Evolutionary conservation across 2,797 vertebrate genomes (phyloP), one percentile per base, ranked within the genome.

Genomic region (Dryobates pubescens): DNA sequence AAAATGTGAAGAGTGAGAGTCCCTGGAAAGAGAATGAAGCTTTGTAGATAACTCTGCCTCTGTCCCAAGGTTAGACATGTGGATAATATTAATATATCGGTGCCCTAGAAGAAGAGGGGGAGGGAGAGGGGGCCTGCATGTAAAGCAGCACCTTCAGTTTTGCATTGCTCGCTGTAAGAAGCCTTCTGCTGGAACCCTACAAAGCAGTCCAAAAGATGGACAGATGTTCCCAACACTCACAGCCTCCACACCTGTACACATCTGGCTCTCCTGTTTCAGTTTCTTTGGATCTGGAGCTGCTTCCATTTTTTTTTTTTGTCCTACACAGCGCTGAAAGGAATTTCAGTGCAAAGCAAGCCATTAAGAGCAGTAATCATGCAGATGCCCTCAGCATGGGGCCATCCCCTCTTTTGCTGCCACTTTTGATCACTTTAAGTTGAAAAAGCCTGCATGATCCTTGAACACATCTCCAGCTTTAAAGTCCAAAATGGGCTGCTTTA

Each of bases 401-500:
- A 65, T 65, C 32, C 36, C 17, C 38, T 38, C 5, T 34, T 86
- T 45, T 74, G 45, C 58, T 88, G 51, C 64, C 86, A 56, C 76
- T 79, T 91, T 92, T 20, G 58, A 91, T 43, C 6, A 71, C 51
- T 79, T 84, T 19, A 43, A 77, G 58, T 58, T 62, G 56, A 86
- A 76, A 88, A 96, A 49, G 15, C 70, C 70, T 38, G 4, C 7
- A 69, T 23, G 69, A 75, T 80, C 53, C 86, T 75, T 20, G 47
- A 78, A 69, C 26, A 41, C 53, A 29, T 36, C 23, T 11, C 56
- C 5, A 53, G 59, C 29, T 70, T 70, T 64, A 63, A 91, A 87
- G 76, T n/a, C 74, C 47, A 89, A 93, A 91, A 71, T 14, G 20
- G 61, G 71, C 58, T 26, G 24, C 61, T 92, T 91, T 88, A 96